phyloP scores from a whole-genome alignment of 2,113 vertebrate species.

The Psophia crepitans region DNA sequence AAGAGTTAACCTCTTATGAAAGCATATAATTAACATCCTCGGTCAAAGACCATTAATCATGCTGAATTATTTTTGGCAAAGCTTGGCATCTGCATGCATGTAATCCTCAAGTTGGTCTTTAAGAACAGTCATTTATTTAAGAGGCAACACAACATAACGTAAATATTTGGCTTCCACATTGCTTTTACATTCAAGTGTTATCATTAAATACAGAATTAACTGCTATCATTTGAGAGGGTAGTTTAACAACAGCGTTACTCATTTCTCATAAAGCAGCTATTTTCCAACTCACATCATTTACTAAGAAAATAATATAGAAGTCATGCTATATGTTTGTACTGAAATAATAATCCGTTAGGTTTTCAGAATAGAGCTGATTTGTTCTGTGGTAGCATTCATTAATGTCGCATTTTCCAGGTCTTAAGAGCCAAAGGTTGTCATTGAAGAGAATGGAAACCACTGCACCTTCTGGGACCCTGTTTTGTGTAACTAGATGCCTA shows the following conservation, averaged over 20 bases:
- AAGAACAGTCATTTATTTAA: background rate
- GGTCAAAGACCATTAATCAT: slow-evolving; percentile 36
- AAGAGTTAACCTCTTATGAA: slow-evolving; percentile 20
- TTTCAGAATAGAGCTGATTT: background rate
- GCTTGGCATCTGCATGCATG: background rate
- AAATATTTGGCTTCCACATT: background rate
- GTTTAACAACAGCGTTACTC: background rate
- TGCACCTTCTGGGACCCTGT: background rate
- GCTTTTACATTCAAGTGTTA: background rate
- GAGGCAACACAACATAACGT: background rate
- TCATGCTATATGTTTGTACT: background rate
- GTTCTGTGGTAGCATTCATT: background rate
- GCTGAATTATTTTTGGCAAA: slow-evolving; percentile 15
- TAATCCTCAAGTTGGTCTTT: slow-evolving; percentile 20
- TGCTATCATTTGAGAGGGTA: background rate
- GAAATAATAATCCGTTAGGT: background rate
- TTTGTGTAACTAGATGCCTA: background rate
- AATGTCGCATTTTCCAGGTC: background rate
- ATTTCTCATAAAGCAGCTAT: background rate
- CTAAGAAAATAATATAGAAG: background rate
- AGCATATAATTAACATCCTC: slow-evolving; percentile 26
- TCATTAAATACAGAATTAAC: background rate
- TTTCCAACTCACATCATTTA: background rate
- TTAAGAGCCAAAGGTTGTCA: background rate
- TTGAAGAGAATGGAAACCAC: background rate